phyloP scores from a whole-genome alignment of 2,113 vertebrate species.

The Amphiprion percula region DNA sequence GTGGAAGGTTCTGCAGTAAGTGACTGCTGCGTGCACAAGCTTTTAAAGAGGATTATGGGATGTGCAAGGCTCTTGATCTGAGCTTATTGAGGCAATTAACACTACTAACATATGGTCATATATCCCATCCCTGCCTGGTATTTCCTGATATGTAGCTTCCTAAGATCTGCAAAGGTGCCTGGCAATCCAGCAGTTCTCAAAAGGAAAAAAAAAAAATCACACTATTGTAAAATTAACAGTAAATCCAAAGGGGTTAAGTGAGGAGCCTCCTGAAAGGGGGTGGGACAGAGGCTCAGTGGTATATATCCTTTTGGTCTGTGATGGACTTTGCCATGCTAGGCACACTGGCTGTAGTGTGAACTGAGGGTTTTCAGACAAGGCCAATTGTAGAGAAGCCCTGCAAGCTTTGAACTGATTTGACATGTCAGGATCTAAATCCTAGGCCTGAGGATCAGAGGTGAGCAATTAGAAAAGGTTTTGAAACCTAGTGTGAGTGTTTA shows the following conservation, averaged over 20 bases:
- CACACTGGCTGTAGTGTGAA: slow-evolving; percentile 19
- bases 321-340: slow-evolving; percentile 6
- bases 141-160: neutral
- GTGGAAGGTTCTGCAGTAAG: neutral
- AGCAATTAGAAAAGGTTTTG: neutral
- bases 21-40: slow-evolving; percentile 10
- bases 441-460: slow-evolving; percentile 13
- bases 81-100: slow-evolving; percentile 50
- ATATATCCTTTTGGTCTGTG: neutral
- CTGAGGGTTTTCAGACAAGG: slow-evolving; percentile 24
- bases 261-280: too few relatives aligned
- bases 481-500: too few relatives aligned
- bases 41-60: slow-evolving; percentile 63
- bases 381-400: slow-evolving; percentile 12
- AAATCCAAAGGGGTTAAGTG: too few relatives aligned
- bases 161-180: neutral
- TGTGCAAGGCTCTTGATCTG: slow-evolving; percentile 29
- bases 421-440: slow-evolving; percentile 23
- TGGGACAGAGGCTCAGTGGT: too few relatives aligned
- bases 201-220: too few relatives aligned
- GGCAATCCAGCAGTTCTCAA: too few relatives aligned
- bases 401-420: slow-evolving; percentile 41
- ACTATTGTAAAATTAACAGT: too few relatives aligned
- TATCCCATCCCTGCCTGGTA: neutral
- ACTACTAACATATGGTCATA: slow-evolving; percentile 39